Evolutionary conservation across 2,888 invertebrate species (phyloP), one percentile per base, ranked within the genome.

Genomic region (Deilephila porcellus): DNA sequence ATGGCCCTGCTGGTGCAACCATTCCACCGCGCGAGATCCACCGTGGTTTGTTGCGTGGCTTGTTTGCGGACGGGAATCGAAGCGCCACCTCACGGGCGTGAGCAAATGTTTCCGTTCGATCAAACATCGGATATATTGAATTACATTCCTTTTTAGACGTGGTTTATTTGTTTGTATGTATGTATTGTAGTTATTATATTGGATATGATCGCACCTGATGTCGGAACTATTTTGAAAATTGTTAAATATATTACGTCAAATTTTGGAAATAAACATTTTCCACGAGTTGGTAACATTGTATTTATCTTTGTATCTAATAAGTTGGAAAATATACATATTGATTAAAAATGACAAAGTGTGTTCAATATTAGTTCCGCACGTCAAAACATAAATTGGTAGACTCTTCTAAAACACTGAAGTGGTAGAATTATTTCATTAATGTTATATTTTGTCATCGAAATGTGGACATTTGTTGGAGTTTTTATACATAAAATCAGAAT

Each of bases 81-180:
- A 52, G 25, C 52, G 45, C 5, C 25, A 52, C 34, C 45, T 25
- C 67, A 3, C 45, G 67, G 45, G n/a, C 53, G 53, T 3, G 37
- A 45, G 52, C 25, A 17, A 11, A 20, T 45, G 45, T 52, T 63
- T 52, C 67, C 67, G 45, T 67, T 52, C 67, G 52, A 52, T 5
- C 67, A 67, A 52, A 80, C 77, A 78, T 81, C 77, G 82, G 80
- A 77, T 79, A 82, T 79, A 74, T 45, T 77, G 76, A 77, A 79
- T 81, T 79, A 82, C 82, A 81, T 80, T 79, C 79, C 77, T 79
- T 80, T 76, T 74, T 82, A 75, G 77, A 70, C 52, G 72, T 71
- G 73, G 80, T 79, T 81, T 82, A 71, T 74, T 72, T 77, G 75
- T 62, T 62, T 53, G 29, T 60, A 63, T 45, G 34, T 73, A 59